Conservation (phyloP, 1,140 invertebrate species). For the Cardiocondyla obscurior region DNA sequence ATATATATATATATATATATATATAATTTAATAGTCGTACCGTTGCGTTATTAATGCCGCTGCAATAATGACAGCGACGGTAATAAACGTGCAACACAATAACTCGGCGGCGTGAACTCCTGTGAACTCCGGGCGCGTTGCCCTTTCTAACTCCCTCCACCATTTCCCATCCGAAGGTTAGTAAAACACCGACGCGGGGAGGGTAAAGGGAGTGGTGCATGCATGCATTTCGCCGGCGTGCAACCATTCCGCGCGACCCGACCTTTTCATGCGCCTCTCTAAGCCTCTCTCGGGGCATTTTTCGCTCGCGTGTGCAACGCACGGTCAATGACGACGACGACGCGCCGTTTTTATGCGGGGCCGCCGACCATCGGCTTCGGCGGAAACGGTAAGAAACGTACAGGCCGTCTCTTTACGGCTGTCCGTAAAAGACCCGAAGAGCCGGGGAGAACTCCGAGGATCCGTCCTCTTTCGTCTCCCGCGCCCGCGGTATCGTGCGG, state of each 20-base stretch:
- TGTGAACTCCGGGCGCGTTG: slow-evolving; percentile 51
- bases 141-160: slow-evolving; percentile 37
- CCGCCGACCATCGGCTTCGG: neutral
- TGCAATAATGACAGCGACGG: neutral
- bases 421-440: neutral
- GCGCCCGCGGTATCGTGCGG: neutral
- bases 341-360: slow-evolving; percentile 30
- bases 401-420: neutral
- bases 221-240: slow-evolving; percentile 33
- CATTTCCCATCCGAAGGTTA: slow-evolving; percentile 45
- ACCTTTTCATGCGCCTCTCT: slow-evolving; percentile 42
- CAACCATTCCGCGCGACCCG: slow-evolving; percentile 46
- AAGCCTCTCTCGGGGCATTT: neutral
- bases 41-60: neutral
- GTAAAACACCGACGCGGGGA: slow-evolving; percentile 11
- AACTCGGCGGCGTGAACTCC: slow-evolving; percentile 31
- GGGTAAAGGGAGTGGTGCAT: neutral
- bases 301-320: slow-evolving; percentile 36
- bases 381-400: neutral
- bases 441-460: neutral
- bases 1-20: too few species aligned
- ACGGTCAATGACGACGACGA: slow-evolving; percentile 22
- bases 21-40: slow-evolving; percentile 13
- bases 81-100: slow-evolving; percentile 29
- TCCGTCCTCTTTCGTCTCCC: neutral